Evolutionary conservation across 1,140 invertebrate genomes (phyloP).

Genomic region (Littorina saxatilis): DNA sequence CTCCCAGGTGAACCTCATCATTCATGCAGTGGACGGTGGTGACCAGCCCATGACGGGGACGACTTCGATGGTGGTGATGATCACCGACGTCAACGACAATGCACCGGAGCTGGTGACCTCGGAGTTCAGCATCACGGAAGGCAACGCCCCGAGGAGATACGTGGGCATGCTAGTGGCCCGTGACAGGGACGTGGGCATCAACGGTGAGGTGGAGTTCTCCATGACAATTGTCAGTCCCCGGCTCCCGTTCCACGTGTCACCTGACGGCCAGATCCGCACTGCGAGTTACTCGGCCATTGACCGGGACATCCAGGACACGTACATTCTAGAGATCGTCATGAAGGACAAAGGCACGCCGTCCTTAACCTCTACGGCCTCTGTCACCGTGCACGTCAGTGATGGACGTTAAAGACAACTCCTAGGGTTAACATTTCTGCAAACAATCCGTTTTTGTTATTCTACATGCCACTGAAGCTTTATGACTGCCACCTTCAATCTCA

Average conservation of each 20-base stretch:
- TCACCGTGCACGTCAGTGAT: conserved; percentile 83
- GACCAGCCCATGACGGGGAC: conserved; percentile 85
- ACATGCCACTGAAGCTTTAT: no score
- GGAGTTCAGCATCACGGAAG: conserved; percentile 49
- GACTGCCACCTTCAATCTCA: no score
- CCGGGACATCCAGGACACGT: conserved; percentile 42
- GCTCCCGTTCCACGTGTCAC: conserved; percentile 80
- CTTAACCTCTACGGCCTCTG: conserved; percentile 84
- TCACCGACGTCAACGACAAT: conserved; percentile 86
- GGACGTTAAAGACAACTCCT: conserved; percentile 90
- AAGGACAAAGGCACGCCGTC: conserved; percentile 68
- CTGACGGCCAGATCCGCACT: conserved; percentile 51
- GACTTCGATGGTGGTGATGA: conserved; percentile 81
- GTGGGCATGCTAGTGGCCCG: conserved; percentile 79
- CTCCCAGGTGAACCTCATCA: conserved; percentile 84
- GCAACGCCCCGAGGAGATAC: conserved; percentile 45
- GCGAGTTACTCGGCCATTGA: conserved; percentile 50
- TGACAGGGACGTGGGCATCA: conserved; percentile 89
- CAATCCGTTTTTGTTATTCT: no score
- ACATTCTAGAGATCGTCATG: conserved; percentile 54
- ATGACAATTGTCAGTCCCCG: conserved; percentile 89
- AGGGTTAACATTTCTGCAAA: no score
- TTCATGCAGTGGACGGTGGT: conserved; percentile 89
- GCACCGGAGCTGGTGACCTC: conserved; percentile 85
- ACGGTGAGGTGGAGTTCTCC: conserved; percentile 89